Base-by-base conservation (phyloP, 2,888 invertebrate species). In the Vanessa cardui region DNA sequence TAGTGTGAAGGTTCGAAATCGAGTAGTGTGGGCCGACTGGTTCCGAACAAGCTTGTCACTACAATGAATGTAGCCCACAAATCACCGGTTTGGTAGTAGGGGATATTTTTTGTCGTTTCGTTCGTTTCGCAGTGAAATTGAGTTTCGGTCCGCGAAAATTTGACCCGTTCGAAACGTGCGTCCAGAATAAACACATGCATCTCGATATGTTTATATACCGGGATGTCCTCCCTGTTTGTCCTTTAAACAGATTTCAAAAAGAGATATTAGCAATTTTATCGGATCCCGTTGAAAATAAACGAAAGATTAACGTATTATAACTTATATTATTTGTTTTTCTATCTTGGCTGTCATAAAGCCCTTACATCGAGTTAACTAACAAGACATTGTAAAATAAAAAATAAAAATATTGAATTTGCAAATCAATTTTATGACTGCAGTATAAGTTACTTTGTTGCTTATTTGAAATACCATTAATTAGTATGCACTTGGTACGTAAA, bases 51-150 rank as follows among this genome's bases (percentile, higher is more conserved):
- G 86, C 85, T 84, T 90, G 92, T 90, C 92, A 88, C 87, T 89
- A 87, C 89, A 89, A 91, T 84, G 88, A 85, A 92, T 91, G 89
- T 83, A 82, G 76, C 77, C 88, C 89, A 91, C 92, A 92, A 92
- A 92, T 92, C 92, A 92, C 90, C 82, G 80, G 84, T 80, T 83
- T 83, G 85, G 82, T 82, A 83, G 84, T 80, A 78, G 78, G 78
- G 74, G 78, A 75, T 79, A 83, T 89, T 90, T 90, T 91, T 90
- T 90, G 84, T 85, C 82, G 82, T 84, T 83, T 81, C 85, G 83
- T 89, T 86, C 86, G 87, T 89, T 90, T 86, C 84, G 83, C 82
- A 80, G 78, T 83, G 85, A 85, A 90, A 90, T 90, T 89, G 90
- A 88, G 88, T 87, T 89, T 80, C 80, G 31, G 86, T 78, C 76